Evolutionary conservation across 2,113 vertebrate genomes (phyloP).

Genomic region (Isurus oxyrinchus): DNA sequence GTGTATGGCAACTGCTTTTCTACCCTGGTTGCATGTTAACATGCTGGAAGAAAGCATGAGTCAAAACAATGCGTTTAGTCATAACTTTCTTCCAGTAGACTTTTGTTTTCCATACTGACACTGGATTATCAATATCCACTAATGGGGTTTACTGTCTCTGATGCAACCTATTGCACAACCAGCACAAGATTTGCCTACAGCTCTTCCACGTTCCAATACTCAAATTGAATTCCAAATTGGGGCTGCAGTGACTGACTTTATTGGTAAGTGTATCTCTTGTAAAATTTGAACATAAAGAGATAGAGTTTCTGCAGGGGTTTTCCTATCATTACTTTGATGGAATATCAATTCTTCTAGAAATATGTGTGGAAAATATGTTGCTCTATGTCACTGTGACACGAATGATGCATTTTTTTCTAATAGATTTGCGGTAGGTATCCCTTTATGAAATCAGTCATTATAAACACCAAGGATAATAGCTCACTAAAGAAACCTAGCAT

Average conservation of each 20-base stretch:
- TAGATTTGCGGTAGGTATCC: neutral
- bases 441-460: neutral
- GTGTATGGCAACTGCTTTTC: neutral
- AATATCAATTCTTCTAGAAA: neutral
- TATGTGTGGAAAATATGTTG: neutral
- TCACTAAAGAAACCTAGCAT: neutral
- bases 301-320: neutral
- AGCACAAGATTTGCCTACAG: neutral
- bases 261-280: neutral
- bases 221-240: neutral
- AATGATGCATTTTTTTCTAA: neutral
- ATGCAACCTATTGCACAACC: neutral
- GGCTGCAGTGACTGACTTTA: neutral
- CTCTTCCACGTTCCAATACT: neutral
- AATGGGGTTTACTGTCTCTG: neutral
- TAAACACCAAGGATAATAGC: neutral
- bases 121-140: neutral
- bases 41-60: neutral
- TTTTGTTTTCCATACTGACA: neutral
- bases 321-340: neutral
- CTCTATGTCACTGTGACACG: neutral
- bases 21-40: neutral
- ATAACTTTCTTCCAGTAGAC: neutral
- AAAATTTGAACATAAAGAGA: neutral
- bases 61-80: neutral